Evolutionary conservation across 2,797 vertebrate species (phyloP), one percentile per base, ranked within the genome.

Genomic region (Labeo calbasu): DNA sequence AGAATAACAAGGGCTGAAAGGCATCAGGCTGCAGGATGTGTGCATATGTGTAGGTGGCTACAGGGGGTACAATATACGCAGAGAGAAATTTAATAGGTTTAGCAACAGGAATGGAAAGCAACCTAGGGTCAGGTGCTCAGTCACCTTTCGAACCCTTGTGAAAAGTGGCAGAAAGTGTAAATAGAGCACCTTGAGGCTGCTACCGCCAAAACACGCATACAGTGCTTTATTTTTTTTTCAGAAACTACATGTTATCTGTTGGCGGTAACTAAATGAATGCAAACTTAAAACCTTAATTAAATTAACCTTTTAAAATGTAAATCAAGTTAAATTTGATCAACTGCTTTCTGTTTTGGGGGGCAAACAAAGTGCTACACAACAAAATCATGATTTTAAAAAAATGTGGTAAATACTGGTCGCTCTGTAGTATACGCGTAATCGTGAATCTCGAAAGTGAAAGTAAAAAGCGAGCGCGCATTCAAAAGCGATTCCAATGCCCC

Each of bases 61-160:
- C 32, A 79, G 75, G 25, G 2, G 28, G 65, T 69, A 21, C 21
- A 14, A 59, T 25, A n/a, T 25, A 53, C 25, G 43, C 32, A 71
- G 21, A 57, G 0, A 21, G 76, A 84, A 80, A 80, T 79, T 83
- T 77, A 85, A 36, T 11, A 75, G 63, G 32, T 61, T 46, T 23
- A 57, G 77, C 50, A 57, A 36, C 77, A 84, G 63, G 70, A 92
- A 91, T 83, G 77, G 86, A 91, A 90, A 91, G 86, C 77, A 65
- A 51, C 70, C 25, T 1, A 53, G 55, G 77, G 51, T 23, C 51
- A 81, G 77, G 71, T 81, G 32, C 15, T 77, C 73, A 51, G 50
- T 75, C 28, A 75, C 61, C 77, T 50, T n/a, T 51, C 23, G 25
- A 73, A 46, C 17, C 23, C 55, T 50, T 28, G 17, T 50, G 40